A percentile compares a stretch with the other conserved stretches of the same genome.
Conservation (phyloP, 2,888 invertebrate species). For the Tyria jacobaeae region DNA sequence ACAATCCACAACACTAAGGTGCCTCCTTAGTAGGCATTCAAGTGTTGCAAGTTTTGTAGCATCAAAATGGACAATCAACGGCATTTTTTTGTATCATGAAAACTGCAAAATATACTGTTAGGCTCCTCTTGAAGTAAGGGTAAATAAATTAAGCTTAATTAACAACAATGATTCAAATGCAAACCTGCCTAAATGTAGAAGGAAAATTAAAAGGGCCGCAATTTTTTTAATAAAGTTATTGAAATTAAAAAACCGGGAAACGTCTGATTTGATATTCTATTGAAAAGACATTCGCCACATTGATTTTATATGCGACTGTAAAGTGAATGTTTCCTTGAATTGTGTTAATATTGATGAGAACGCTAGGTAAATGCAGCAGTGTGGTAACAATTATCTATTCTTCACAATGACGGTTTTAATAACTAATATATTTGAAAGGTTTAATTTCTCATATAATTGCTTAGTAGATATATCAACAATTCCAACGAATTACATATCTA, state of each 20-base stretch:
- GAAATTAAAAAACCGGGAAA: neutral
- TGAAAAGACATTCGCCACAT: neutral
- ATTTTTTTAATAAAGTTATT: neutral
- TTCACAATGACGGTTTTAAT: neutral
- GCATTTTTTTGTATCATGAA: no score
- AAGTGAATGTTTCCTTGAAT: neutral
- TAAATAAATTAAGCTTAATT: neutral
- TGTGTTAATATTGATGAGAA: neutral
- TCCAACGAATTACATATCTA: neutral
- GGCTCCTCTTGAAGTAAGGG: neutral
- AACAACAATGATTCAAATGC: neutral
- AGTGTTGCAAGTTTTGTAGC: no score
- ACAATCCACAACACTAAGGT: neutral
- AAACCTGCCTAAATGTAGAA: neutral
- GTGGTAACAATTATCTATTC: neutral
- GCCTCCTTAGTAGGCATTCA: neutral
- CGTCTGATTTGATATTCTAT: neutral
- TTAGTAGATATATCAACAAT: neutral
- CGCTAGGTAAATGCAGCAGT: neutral
- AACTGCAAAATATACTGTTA: no score
- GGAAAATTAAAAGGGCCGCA: neutral
- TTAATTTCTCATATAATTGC: no score
- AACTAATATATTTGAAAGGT: no score
- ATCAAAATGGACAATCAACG: no score
- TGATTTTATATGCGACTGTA: slow-evolving; percentile 2